A percentile compares a stretch with the other conserved stretches of the same genome.
Evolutionary conservation across 2,888 invertebrate genomes (phyloP).

Genomic region (Polyploca ridens): DNA sequence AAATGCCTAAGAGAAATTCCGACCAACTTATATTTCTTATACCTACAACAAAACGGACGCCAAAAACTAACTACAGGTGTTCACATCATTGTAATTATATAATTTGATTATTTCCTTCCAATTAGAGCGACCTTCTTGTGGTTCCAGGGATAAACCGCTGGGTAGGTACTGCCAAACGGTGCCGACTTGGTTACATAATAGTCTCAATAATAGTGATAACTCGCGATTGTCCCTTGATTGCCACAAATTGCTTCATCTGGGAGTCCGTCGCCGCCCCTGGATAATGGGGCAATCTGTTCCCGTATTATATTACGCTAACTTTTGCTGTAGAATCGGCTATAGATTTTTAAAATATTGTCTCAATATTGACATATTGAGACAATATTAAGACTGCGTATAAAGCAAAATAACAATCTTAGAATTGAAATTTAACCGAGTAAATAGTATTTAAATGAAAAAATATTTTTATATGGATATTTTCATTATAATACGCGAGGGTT

Average conservation of each 20-base stretch:
- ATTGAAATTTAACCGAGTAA: too few relatives aligned
- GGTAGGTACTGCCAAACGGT: conserved; percentile 12
- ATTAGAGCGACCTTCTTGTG: background rate
- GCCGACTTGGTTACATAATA: conserved; percentile 17
- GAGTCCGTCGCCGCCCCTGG: conserved; percentile 41
- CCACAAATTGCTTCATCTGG: conserved; percentile 75
- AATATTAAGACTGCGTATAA: too few relatives aligned
- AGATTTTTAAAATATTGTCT: too few relatives aligned
- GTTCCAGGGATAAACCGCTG: background rate
- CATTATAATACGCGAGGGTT: too few relatives aligned
- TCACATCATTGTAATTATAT: background rate
- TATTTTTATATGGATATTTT: too few relatives aligned
- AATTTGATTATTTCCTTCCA: conserved; percentile 2
- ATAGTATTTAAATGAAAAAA: too few relatives aligned
- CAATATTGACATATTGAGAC: background rate
- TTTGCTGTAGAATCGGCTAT: background rate
- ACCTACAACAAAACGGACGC: background rate
- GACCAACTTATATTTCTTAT: too few relatives aligned
- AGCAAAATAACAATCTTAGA: too few relatives aligned
- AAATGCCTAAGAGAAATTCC: background rate
- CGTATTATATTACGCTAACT: conserved; percentile 28
- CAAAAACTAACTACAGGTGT: background rate
- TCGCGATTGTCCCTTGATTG: conserved; percentile 64
- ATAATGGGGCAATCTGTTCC: conserved; percentile 49
- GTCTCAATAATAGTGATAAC: conserved; percentile 51